These are phyloP conservation scores for Scolopax rusticola DNA, from an alignment of 2,797 vertebrate species.

Conservation along the genomic window DNA sequence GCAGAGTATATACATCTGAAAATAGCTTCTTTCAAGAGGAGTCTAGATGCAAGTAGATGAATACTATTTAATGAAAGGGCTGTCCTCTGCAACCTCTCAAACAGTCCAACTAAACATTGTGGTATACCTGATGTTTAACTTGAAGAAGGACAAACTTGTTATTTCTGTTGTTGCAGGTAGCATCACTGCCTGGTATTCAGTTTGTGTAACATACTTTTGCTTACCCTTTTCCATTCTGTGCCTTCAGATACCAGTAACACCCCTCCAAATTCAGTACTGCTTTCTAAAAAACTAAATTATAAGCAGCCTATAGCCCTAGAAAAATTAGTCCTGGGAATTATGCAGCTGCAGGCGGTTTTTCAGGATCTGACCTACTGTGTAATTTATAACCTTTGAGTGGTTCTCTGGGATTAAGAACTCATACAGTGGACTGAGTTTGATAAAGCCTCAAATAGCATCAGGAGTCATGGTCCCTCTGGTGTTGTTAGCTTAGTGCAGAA, in stretches of 20 bases:
- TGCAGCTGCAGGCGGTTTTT: neutral
- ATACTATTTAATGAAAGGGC: neutral
- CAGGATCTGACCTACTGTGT: neutral
- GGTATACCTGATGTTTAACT: neutral
- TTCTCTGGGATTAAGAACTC: neutral
- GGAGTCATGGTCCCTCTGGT: neutral
- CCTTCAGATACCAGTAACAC: neutral
- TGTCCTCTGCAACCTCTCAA: neutral
- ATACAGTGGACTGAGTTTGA: neutral
- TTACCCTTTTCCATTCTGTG: neutral
- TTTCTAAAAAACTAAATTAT: neutral
- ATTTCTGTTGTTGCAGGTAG: neutral
- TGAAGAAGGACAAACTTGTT: neutral
- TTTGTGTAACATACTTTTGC: neutral
- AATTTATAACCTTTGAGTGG: neutral
- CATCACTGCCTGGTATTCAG: neutral
- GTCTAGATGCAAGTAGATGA: neutral
- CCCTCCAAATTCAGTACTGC: neutral
- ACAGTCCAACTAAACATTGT: neutral
- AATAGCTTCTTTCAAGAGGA: neutral
- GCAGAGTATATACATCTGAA: neutral
- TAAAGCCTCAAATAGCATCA: neutral
- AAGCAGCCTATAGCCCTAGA: neutral
- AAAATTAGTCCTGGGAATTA: neutral
- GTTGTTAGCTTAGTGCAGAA: neutral